Percentiles rank a stretch among this genome's conserved stretches.
Conservation (phyloP, 1,140 invertebrate genomes). For the Ctenoplectra terminalis region DNA sequence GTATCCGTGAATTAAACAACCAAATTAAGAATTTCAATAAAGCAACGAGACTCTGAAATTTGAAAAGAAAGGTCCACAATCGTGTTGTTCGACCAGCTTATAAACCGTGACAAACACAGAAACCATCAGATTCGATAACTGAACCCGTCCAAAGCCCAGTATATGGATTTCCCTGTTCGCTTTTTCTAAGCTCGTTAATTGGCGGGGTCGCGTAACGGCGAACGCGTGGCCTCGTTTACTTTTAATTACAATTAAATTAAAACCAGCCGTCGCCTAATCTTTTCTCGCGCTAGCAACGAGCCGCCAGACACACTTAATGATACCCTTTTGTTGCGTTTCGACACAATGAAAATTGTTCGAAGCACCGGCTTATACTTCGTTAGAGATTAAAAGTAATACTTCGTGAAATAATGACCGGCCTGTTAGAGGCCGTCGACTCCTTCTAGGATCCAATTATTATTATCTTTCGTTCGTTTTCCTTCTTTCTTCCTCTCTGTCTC, state of each 20-base stretch:
- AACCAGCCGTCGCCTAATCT: constrained; percentile 47
- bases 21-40: no score
- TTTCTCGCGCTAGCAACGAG: constrained; percentile 16
- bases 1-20: no score
- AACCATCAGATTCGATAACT: neutral
- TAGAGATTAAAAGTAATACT: constrained; percentile 64
- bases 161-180: neutral
- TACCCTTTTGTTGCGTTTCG: constrained; percentile 43
- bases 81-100: no score
- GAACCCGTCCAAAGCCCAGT: neutral
- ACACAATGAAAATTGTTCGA: constrained; percentile 54
- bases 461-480: constrained; percentile 24
- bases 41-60: no score
- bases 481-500: no score
- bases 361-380: constrained; percentile 50
- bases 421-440: constrained; percentile 50
- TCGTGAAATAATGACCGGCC: constrained; percentile 51
- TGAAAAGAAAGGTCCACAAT: no score
- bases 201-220: neutral
- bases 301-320: constrained; percentile 49
- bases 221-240: constrained; percentile 38
- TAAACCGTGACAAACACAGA: neutral
- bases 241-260: constrained; percentile 55
- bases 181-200: constrained; percentile 26
- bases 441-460: constrained; percentile 67